These are phyloP conservation scores for Crenichthys baileyi DNA, from an alignment of 2,797 vertebrate species.

Conservation along the genomic window DNA sequence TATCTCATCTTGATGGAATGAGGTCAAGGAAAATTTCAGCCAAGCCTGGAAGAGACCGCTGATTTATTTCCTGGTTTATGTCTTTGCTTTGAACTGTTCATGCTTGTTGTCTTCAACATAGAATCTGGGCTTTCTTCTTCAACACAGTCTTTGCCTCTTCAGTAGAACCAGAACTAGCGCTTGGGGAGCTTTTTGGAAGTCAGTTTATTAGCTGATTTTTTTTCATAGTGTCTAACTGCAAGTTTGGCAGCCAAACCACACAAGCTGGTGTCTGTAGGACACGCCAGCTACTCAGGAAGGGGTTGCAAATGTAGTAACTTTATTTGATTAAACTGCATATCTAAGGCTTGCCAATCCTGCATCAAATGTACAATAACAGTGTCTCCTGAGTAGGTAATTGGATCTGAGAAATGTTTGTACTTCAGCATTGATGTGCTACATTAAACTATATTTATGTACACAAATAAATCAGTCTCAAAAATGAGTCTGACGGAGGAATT, in stretches of 20 bases:
- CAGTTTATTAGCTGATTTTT: slow-evolving; percentile 23
- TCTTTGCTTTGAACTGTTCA: slow-evolving; percentile 30
- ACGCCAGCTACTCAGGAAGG: neutral
- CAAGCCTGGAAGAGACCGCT: slow-evolving; percentile 44
- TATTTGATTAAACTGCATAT: neutral
- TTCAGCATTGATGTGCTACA: no score
- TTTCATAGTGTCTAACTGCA: slow-evolving; percentile 26
- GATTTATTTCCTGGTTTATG: slow-evolving; percentile 52
- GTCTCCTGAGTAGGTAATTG: no score
- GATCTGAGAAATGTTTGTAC: no score
- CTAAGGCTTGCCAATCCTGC: neutral
- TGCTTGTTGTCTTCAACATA: slow-evolving; percentile 16
- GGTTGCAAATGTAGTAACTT: neutral
- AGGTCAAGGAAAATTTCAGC: slow-evolving; percentile 58
- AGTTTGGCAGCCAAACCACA: slow-evolving; percentile 33
- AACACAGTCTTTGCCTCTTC: slow-evolving; percentile 9
- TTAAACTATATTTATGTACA: no score
- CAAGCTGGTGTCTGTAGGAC: slow-evolving; percentile 9
- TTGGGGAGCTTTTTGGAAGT: slow-evolving; percentile 29
- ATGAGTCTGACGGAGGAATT: no score
- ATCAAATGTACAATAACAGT: no score
- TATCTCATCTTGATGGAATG: slow-evolving; percentile 44
- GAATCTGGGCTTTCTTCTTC: slow-evolving; percentile 21
- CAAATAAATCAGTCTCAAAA: no score
- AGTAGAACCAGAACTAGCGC: slow-evolving; percentile 33